Evolutionary conservation across 2,888 invertebrate genomes (phyloP).

Genomic region (Cyclophora punctaria): DNA sequence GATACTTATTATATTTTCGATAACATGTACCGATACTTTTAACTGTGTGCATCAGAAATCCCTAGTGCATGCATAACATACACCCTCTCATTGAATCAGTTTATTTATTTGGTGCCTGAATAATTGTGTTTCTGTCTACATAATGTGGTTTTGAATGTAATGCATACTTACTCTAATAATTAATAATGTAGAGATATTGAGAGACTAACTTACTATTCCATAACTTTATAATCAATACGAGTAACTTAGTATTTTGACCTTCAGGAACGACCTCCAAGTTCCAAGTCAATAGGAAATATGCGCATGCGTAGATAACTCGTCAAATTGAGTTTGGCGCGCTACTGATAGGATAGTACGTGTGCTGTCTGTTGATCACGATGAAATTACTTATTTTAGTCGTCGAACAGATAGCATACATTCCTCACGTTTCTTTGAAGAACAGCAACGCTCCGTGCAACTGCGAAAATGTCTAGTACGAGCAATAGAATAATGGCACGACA

Average conservation of each 20-base stretch:
- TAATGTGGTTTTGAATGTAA: no score
- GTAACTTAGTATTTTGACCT: constrained; percentile 31
- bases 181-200: background rate
- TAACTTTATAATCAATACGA: background rate
- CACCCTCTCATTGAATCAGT: no score
- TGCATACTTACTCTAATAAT: no score
- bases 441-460: constrained; percentile 24
- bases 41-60: no score
- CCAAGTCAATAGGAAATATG: constrained; percentile 41
- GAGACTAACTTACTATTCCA: no score
- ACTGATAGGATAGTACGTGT: constrained; percentile 42
- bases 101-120: no score
- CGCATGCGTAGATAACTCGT: constrained; percentile 51
- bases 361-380: constrained; percentile 49
- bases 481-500: constrained; percentile 74
- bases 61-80: no score
- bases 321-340: constrained; percentile 63
- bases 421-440: constrained; percentile 37
- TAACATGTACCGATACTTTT: no score
- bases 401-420: constrained; percentile 44
- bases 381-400: constrained; percentile 64
- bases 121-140: no score
- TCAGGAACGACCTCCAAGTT: constrained; percentile 48
- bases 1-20: no score
- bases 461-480: constrained; percentile 54